Base-by-base conservation (phyloP, 2,888 invertebrate genomes). In the Arrhopalites spinosus region DNA sequence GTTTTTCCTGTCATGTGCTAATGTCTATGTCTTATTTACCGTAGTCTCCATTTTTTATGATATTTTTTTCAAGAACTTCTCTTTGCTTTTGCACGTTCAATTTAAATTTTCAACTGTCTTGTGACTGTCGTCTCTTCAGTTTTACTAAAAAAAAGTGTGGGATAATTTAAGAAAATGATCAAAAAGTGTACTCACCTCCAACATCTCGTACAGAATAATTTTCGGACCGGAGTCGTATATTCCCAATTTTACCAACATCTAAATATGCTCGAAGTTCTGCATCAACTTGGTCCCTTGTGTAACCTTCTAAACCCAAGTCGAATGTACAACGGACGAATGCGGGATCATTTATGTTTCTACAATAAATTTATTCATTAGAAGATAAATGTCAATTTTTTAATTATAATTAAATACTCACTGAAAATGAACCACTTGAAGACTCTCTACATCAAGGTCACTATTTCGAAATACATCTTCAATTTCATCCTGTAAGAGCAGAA, bases 401-500 rank as follows among this genome's bases (percentile, higher is more conserved):
- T 25, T 50, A 68, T 74, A 69, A n/a, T n/a, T n/a, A 63, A 56
- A 45, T 15, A 56, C 80, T 76, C 74, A 82, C 82, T 56, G 74
- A 56, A 82, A 82, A 27, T 74, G 70, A n/a, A 78, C 77, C n/a
- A 82, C 79, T 69, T 78, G 72, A 70, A 82, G 70, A 29, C 75
- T 72, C 36, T 80, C 81, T 13, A 78, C 64, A 53, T 81, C 82
- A 15, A 81, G 25, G 27, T 71, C 75, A 74, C 78, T 77, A 13
- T 59, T 23, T 43, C 72, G 73, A 15, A 81, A 73, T 56, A 79
- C 79, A n/a, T 77, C 53, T 36, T 80, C 79, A 66, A 82, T 67
- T 13, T 82, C 82, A 2, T 63, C 45, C n/a, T n/a, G n/a, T n/a
- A n/a, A n/a, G n/a, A n/a, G n/a, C n/a, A n/a, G n/a, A n/a, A n/a